Base-by-base conservation (phyloP, 1,140 invertebrate species). In the Ephestia elutella region DNA sequence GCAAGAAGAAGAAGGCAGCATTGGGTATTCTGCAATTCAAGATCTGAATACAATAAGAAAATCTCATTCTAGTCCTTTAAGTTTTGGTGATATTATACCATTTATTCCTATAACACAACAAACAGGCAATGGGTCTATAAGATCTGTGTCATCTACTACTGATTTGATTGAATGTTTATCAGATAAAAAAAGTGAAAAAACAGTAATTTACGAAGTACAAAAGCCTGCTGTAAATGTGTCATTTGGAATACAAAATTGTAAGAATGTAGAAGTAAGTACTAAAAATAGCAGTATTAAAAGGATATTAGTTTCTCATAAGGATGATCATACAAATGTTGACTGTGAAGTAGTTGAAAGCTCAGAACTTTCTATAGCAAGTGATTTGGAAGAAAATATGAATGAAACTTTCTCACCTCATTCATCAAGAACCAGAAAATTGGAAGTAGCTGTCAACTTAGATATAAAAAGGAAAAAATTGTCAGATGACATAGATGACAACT, bases 401-500 rank as follows among this genome's bases (percentile, higher is more conserved):
- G 64, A 70, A 58, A 63, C 60, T 13, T 25, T 54, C 44, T 49
- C 49, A 21, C 20, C 44, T 53, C 70, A 19, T 25, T 20, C 69
- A 57, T 54, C 28, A 66, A 44, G 77, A 63, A 77, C 30, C 3
- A 80, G 77, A 63, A 77, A 71, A 21, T 62, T 66, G 20, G 63
- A 66, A 11, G 72, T 78, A 17, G 60, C 75, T 70, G 73, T 85
- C 67, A 87, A 76, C 62, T 63, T 87, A 75, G 80, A 84, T 78
- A 80, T 82, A 62, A 85, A 84, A 81, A 85, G 74, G 66, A 71
- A 79, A 66, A 82, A 76, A 51, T n/a, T 74, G 65, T 70, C 73
- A 66, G 62, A 60, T 57, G 51, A 70, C 53, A 70, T 32, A 54
- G 54, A 59, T 70, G 70, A 77, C 65, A 73, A 78, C 55, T 59